phyloP scores from a whole-genome alignment of 2,888 invertebrate genomes.

The Heterodera filipjevi region DNA sequence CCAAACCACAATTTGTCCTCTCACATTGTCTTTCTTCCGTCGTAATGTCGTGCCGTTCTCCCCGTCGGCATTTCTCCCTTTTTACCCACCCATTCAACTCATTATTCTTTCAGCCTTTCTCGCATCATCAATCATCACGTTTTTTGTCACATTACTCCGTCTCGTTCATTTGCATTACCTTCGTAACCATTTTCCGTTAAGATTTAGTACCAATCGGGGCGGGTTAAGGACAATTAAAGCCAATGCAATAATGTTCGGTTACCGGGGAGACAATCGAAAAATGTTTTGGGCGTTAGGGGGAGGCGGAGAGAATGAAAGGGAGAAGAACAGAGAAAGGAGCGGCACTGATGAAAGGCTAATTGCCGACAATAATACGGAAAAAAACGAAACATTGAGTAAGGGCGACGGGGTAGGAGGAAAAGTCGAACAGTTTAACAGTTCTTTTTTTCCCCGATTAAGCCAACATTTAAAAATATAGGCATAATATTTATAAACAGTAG shows the following conservation, averaged over 20 bases:
- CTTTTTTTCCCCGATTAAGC: too few relatives aligned
- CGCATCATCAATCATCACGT: too few relatives aligned
- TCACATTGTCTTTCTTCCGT: too few relatives aligned
- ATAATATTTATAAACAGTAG: too few relatives aligned
- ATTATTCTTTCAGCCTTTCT: too few relatives aligned
- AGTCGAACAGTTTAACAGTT: not conserved
- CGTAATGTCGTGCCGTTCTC: too few relatives aligned
- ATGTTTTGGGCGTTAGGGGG: not conserved
- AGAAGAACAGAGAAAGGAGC: not conserved
- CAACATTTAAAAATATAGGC: too few relatives aligned
- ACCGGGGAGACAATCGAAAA: constrained; percentile 5
- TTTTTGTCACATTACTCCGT: too few relatives aligned
- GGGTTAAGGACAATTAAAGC: not conserved
- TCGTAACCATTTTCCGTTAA: not conserved
- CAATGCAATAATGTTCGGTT: constrained; percentile 7
- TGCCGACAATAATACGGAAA: too few relatives aligned
- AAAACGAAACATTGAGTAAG: not conserved
- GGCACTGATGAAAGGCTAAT: not conserved
- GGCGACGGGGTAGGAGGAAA: not conserved
- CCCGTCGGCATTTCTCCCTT: too few relatives aligned
- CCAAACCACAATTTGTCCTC: too few relatives aligned
- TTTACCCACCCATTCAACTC: too few relatives aligned
- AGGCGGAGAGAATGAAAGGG: not conserved
- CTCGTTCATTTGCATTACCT: not conserved
- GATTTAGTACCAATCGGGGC: not conserved